Evolutionary conservation across 2,888 invertebrate species (phyloP), one percentile per base, ranked within the genome.

Genomic region (Celastrina argiolus): DNA sequence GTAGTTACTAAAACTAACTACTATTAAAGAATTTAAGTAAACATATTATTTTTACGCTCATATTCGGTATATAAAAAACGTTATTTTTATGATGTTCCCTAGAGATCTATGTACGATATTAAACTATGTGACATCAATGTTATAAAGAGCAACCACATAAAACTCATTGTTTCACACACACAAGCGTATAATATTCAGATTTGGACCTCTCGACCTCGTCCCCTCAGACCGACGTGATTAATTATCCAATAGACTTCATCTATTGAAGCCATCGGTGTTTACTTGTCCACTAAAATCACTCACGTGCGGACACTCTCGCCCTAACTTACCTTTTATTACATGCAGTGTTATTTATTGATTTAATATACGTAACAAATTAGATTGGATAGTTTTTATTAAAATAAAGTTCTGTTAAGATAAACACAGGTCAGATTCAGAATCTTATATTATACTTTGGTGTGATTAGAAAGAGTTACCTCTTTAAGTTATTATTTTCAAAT

Each of bases 231-330:
- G 51, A 39, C 75, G 73, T 88, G 87, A 89, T 87, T 84, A 84
- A 89, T 84, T 81, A 78, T 78, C 83, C 82, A 87, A 89, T 89
- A 81, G 84, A 87, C 78, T 79, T 83, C 83, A 86, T 81, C 83
- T 87, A 84, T 51, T 51, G 51, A 51, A 22, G 51, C 51, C 51
- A 51, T 85, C 77, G 82, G 79, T 78, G 76, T 77, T 81, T 77
- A 78, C 77, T 77, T 78, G 82, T 85, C 72, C 73, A 73, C 72
- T 72, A 81, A 83, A 81, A 88, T 90, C 84, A 85, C 75, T 89
- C 88, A 87, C 81, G 72, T 74, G 73, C 76, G 73, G 74, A 76
- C 79, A 76, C 76, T 59, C 36, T 14, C 18, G 36, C 12, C 34
- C 39, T 22, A 39, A 18, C 39, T 22, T 36, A 61, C 12, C 14